Percentiles rank a stretch among this genome's conserved stretches.
Evolutionary conservation across 1,140 invertebrate genomes (phyloP).

Genomic region (Lepidurus arcticus): DNA sequence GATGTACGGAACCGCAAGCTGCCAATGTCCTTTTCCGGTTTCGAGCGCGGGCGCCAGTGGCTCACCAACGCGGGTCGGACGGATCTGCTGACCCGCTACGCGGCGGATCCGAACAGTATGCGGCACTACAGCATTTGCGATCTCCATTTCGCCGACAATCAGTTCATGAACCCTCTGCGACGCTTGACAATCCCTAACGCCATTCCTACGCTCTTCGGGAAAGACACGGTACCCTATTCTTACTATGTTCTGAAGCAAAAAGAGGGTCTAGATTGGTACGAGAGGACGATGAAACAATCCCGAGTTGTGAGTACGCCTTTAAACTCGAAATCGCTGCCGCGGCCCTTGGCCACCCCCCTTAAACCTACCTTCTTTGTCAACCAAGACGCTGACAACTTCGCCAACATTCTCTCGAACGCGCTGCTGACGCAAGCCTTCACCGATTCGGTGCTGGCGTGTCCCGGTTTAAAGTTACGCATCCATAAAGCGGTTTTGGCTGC

Average conservation of each 20-base stretch:
- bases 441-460: not conserved
- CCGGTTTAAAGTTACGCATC: not conserved
- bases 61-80: constrained; percentile 9
- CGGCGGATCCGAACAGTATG: not conserved
- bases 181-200: not conserved
- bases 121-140: not conserved
- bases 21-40: not conserved
- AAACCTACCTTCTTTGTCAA: constrained; percentile 2
- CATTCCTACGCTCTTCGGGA: not conserved
- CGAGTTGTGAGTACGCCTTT: not conserved
- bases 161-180: not conserved
- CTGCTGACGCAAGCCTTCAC: not conserved
- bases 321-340: not conserved
- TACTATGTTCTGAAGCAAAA: not conserved
- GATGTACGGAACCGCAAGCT: not conserved
- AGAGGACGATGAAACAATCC: not conserved
- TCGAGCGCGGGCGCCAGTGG: constrained; percentile 6
- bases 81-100: not conserved
- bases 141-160: not conserved
- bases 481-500: not conserved
- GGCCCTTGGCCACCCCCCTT: not conserved
- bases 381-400: not conserved
- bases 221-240: not conserved
- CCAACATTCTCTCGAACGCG: not conserved
- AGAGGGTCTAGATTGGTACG: not conserved